Evolutionary conservation across 1,140 invertebrate genomes (phyloP), one percentile per base, ranked within the genome.

Genomic region (Camponotus pennsylvanicus): DNA sequence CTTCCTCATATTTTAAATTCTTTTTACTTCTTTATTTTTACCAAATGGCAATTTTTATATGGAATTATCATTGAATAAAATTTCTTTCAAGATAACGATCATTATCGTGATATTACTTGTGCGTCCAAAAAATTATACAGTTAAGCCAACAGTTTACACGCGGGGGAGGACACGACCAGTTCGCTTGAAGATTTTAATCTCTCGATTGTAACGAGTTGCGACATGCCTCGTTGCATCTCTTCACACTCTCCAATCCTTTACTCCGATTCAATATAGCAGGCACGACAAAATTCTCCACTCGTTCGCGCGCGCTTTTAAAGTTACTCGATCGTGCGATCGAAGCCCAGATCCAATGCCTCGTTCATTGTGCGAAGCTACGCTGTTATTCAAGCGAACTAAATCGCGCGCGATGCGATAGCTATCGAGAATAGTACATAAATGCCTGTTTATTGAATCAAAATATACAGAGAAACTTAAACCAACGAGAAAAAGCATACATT

Each of bases 161-260:
- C 13, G 49, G 61, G 64, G 55, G 9, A 70, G 37, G 83, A 55
- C 13, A 11, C 61, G 76, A 91, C 84, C 55, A 84, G 61, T 61
- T 42, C 73, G 15, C 49, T 79, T 90, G 70, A 90, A 90, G 89
- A 91, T 91, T 91, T 55, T 87, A 91, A 90, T 91, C 89, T 90
- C 69, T 89, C 78, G 55, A 27, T 15, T n/a, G 86, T 88, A 90
- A 91, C 86, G 89, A 90, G 89, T 90, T 87, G 89, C 71, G 76
- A 83, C 84, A 88, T 86, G 89, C 83, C 80, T 70, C 89, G 86
- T 88, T 88, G 89, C 78, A 42, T 80, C 73, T 78, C 73, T 82
- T 90, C 63, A 70, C 86, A 80, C 89, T 80, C 34, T 85, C 63
- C 76, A 89, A 88, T 90, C 88, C 89, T 90, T 90, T 85, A 64